Base-by-base conservation (phyloP, 2,888 invertebrate species). In the Agriopis leucophaearia region DNA sequence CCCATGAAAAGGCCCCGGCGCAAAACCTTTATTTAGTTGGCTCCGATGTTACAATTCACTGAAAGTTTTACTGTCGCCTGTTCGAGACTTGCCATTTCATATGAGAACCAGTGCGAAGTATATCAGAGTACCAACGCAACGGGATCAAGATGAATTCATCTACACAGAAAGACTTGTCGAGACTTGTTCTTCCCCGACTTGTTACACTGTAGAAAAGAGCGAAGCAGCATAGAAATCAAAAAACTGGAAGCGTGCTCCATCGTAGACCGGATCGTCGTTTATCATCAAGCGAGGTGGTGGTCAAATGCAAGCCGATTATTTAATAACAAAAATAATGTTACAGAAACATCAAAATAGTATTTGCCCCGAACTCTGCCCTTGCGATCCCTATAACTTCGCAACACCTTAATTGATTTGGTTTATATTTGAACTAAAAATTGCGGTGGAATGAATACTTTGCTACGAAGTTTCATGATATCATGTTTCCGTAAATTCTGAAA, bases 21-120 rank as follows among this genome's bases (percentile, higher is more conserved):
- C 80, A 82, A 88, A 88, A 88, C 84, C 85, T 91, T 88, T 89
- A 88, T 91, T 88, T 90, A 90, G 89, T 89, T 88, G 83, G 85
- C 86, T 88, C 81, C 84, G 84, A 85, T 88, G 88, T 91, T 87
- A 90, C 88, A 89, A 88, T 89, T 84, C 79, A 82, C 85, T 90
- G 88, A 88, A 92, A 91, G 87, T 91, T 92, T 92, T 91, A 92
- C 84, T 87, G 86, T 82, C 82, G 80, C 83, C 82, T 81, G 84
- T 88, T 85, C 77, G 81, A 81, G 79, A 77, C 77, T 82, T 76
- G 81, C 81, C 76, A 81, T 88, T 88, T 84, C 86, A 88, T 88
- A 89, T 87, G 86, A 85, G 80, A 77, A 82, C 77, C 79, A 81
- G 79, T 77, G 80, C 83, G 86, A 88, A 88, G 76, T 80, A 79